These are phyloP conservation scores for Eleutherodactylus coqui DNA, from an alignment of 2,797 vertebrate genomes.

Conservation along the genomic window DNA sequence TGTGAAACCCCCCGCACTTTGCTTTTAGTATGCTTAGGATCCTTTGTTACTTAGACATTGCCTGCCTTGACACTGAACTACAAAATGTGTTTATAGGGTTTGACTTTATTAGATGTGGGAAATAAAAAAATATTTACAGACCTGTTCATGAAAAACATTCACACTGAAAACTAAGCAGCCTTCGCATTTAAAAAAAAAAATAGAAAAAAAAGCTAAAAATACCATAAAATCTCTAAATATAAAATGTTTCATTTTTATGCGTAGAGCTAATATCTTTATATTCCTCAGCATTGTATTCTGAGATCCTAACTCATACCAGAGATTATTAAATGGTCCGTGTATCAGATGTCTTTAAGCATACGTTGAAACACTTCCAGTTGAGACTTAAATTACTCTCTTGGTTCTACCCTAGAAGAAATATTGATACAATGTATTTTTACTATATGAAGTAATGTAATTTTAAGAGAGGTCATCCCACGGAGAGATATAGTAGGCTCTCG, in stretches of 20 bases:
- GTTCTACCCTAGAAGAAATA: constrained; percentile 20
- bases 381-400: constrained; percentile 27
- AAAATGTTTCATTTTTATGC: constrained; percentile 2
- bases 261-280: background rate
- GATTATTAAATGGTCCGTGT: constrained; percentile 43
- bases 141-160: background rate
- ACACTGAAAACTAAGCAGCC: background rate
- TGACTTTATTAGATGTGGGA: background rate
- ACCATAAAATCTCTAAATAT: background rate
- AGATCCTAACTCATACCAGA: constrained; percentile 15
- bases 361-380: constrained; percentile 9
- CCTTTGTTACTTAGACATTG: background rate
- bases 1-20: no score
- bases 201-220: background rate
- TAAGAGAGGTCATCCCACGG: constrained; percentile 9
- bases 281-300: constrained; percentile 3
- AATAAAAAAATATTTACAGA: background rate
- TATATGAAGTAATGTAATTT: constrained; percentile 29
- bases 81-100: background rate
- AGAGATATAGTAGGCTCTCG: constrained; percentile 3
- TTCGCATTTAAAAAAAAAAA: background rate
- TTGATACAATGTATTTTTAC: constrained; percentile 38
- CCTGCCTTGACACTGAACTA: no score
- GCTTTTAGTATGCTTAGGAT: background rate
- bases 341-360: constrained; percentile 38